These are phyloP conservation scores for Phylloscopus collybita DNA, from an alignment of 2,797 vertebrate genomes.

Conservation along the genomic window DNA sequence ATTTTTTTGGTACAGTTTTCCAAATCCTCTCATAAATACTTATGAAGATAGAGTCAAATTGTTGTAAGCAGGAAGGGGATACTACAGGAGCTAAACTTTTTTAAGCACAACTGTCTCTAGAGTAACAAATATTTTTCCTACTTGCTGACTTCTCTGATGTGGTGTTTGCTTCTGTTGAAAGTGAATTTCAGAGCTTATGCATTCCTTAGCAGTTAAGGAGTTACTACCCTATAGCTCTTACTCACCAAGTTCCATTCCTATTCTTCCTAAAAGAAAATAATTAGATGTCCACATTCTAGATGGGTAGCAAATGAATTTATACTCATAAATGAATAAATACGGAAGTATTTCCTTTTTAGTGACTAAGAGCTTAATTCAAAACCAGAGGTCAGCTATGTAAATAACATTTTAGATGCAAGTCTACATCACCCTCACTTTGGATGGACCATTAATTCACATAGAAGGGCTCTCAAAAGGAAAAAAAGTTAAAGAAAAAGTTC, in stretches of 20 bases:
- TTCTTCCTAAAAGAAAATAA: neutral
- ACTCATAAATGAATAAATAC: neutral
- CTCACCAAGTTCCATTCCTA: neutral
- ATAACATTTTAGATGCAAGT: neutral
- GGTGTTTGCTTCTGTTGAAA: neutral
- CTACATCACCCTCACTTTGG: accelerated
- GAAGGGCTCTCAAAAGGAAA: neutral
- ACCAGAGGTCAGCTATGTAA: neutral
- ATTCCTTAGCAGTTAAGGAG: neutral
- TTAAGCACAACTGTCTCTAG: neutral
- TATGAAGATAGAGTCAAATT: accelerated
- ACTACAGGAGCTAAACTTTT: neutral
- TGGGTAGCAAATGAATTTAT: neutral
- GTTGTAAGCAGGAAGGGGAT: neutral
- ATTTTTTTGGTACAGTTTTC: neutral
- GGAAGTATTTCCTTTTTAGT: neutral
- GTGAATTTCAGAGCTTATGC: neutral
- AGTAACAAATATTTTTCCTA: neutral
- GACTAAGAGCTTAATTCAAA: neutral
- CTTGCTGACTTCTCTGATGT: neutral
- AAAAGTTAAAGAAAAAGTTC: neutral
- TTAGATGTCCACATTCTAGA: too few relatives aligned
- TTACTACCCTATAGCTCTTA: neutral
- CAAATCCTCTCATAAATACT: neutral
- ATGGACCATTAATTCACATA: neutral